These are phyloP conservation scores for Pristionchus entomophagus DNA, from an alignment of 2,888 invertebrate species.

Conservation along the genomic window DNA sequence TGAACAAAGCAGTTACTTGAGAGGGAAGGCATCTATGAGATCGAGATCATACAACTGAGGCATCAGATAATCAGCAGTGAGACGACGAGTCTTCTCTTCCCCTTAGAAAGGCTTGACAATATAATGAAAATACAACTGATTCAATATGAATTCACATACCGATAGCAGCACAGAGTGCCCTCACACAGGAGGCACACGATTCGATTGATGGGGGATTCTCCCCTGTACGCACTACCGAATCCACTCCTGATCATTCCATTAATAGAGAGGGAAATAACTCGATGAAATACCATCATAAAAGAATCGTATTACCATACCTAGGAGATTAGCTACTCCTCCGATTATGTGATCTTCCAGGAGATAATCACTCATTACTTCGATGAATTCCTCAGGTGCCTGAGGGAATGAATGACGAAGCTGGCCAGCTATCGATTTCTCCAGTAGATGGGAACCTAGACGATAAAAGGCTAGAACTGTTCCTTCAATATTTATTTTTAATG, in stretches of 20 bases:
- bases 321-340: constrained; percentile 81
- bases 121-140: no score
- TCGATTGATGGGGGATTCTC: constrained; percentile 63
- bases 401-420: constrained; percentile 85
- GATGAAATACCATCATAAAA: constrained; percentile 57
- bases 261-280: constrained; percentile 75
- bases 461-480: not conserved
- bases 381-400: constrained; percentile 85
- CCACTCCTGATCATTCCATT: constrained; percentile 79
- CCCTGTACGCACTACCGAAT: constrained; percentile 67
- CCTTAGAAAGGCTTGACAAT: constrained; percentile 53
- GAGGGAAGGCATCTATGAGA: constrained; percentile 85
- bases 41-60: constrained; percentile 89
- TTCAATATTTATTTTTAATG: not conserved
- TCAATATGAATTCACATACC: no score
- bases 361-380: constrained; percentile 81
- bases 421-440: constrained; percentile 80
- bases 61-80: constrained; percentile 88
- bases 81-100: constrained; percentile 82
- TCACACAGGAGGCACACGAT: constrained; percentile 33
- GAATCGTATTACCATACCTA: constrained; percentile 79
- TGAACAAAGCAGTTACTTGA: no score
- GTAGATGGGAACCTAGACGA: constrained; percentile 52
- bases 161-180: constrained; percentile 41
- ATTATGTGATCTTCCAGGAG: constrained; percentile 83